Percentiles rank a stretch among this genome's conserved stretches.
These are phyloP conservation scores for Pangasianodon gigas DNA, from an alignment of 2,113 vertebrate species.

Conservation along the genomic window DNA sequence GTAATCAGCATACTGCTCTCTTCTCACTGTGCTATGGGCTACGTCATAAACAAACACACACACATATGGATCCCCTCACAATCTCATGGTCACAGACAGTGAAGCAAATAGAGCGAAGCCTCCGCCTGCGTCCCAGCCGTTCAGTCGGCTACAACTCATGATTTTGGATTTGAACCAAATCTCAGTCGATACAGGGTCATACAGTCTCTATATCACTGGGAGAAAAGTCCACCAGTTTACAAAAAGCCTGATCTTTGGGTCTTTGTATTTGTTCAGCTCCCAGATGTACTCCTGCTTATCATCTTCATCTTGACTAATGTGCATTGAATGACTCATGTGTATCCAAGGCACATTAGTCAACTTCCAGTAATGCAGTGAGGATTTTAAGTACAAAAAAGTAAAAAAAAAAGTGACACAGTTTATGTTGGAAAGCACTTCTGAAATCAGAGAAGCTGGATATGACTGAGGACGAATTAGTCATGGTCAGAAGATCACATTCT, in stretches of 20 bases:
- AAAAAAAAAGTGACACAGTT: constrained; percentile 68
- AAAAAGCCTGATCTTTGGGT: constrained; percentile 24
- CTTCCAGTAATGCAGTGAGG: constrained; percentile 67
- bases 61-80: constrained; percentile 41
- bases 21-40: background rate
- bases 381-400: constrained; percentile 58
- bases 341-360: constrained; percentile 66
- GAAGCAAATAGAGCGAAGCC: constrained; percentile 13
- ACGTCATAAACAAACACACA: constrained; percentile 32
- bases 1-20: constrained; percentile 14
- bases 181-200: constrained; percentile 25
- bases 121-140: background rate
- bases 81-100: constrained; percentile 24
- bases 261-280: constrained; percentile 45
- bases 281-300: constrained; percentile 62
- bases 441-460: constrained; percentile 64
- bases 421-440: constrained; percentile 69
- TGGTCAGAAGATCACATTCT: constrained; percentile 61
- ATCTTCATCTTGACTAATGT: constrained; percentile 55
- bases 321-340: constrained; percentile 52
- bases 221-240: constrained; percentile 41
- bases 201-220: constrained; percentile 25
- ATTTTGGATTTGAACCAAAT: constrained; percentile 14
- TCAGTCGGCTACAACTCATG: background rate
- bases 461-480: constrained; percentile 71